phyloP scores from a whole-genome alignment of 1,140 invertebrate species.

The Drosophila bocki region DNA sequence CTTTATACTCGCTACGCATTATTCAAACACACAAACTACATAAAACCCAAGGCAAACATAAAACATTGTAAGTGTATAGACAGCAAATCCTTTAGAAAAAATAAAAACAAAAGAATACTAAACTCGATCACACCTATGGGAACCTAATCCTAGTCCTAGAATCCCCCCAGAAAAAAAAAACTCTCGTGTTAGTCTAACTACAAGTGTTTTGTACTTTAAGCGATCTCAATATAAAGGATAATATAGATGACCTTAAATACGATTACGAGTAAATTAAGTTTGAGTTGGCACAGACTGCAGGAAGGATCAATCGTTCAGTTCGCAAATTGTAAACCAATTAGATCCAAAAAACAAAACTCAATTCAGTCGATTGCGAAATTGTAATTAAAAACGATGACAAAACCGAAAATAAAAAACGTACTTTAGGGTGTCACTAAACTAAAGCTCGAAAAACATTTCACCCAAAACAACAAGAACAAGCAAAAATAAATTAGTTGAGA shows the following conservation, averaged over 20 bases:
- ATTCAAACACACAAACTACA: slow-evolving; percentile 38
- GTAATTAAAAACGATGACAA: slow-evolving; percentile 60
- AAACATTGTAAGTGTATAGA: slow-evolving; percentile 73
- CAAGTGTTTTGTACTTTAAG: slow-evolving; percentile 78
- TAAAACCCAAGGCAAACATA: slow-evolving; percentile 2
- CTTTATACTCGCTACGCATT: slow-evolving; percentile 75
- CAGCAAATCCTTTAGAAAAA: slow-evolving; percentile 26
- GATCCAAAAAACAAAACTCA: slow-evolving; percentile 27
- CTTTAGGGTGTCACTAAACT: slow-evolving; percentile 76
- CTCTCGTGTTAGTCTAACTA: slow-evolving; percentile 81
- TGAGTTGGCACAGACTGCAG: slow-evolving; percentile 79
- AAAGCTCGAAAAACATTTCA: slow-evolving; percentile 60
- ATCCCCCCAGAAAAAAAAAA: slow-evolving; percentile 13
- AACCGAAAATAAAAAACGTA: slow-evolving; percentile 38
- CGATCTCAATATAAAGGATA: slow-evolving; percentile 71
- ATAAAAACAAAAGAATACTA: slow-evolving; percentile 14
- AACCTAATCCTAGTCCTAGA: slow-evolving; percentile 32
- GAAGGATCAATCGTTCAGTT: slow-evolving; percentile 47
- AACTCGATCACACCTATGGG: slow-evolving; percentile 19
- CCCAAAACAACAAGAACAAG: slow-evolving; percentile 56
- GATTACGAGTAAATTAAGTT: slow-evolving; percentile 58
- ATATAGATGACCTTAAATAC: slow-evolving; percentile 48
- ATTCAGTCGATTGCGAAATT: slow-evolving; percentile 46
- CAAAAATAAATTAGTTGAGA: slow-evolving; percentile 82
- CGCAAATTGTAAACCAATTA: slow-evolving; percentile 51